Evolutionary conservation across 2,113 vertebrate genomes (phyloP).

Genomic region (Varanus komodoensis): DNA sequence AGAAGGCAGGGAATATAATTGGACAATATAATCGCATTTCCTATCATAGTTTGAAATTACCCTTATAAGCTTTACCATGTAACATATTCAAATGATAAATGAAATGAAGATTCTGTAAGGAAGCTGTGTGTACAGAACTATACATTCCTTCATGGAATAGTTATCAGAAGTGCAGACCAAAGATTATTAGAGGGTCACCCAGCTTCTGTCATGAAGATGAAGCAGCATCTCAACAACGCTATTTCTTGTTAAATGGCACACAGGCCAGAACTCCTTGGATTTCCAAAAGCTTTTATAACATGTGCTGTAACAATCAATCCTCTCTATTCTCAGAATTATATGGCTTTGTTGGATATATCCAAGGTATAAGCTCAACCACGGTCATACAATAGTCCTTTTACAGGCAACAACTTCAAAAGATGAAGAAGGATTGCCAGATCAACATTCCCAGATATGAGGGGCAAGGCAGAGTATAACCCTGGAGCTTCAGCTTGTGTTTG

Average conservation of each 20-base stretch:
- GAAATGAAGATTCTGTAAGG: constrained; percentile 46
- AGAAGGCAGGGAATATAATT: constrained; percentile 70
- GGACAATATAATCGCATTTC: constrained; percentile 61
- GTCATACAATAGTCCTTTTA: constrained; percentile 45
- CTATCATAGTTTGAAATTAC: constrained; percentile 65
- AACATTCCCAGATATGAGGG: constrained; percentile 15
- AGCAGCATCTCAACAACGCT: constrained; percentile 39
- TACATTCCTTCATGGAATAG: constrained; percentile 1
- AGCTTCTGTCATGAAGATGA: constrained; percentile 38
- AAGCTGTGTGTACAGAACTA: constrained; percentile 28
- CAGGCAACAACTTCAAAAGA: constrained; percentile 49
- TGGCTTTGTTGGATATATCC: constrained; percentile 58
- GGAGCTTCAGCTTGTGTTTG: constrained; percentile 2
- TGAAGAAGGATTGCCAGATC: constrained; percentile 18
- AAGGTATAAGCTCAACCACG: constrained; percentile 50
- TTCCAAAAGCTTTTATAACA: constrained; percentile 53
- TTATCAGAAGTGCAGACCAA: neutral
- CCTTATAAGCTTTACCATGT: constrained; percentile 54
- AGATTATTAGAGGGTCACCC: constrained; percentile 32
- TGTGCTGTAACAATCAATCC: constrained; percentile 62
- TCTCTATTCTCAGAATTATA: constrained; percentile 35
- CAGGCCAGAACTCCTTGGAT: constrained; percentile 22
- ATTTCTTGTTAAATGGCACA: constrained; percentile 38
- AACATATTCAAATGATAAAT: constrained; percentile 63
- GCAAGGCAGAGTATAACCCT: constrained; percentile 1